Conservation (phyloP, 2,888 invertebrate genomes). For the Chrysolina oricalcia region DNA sequence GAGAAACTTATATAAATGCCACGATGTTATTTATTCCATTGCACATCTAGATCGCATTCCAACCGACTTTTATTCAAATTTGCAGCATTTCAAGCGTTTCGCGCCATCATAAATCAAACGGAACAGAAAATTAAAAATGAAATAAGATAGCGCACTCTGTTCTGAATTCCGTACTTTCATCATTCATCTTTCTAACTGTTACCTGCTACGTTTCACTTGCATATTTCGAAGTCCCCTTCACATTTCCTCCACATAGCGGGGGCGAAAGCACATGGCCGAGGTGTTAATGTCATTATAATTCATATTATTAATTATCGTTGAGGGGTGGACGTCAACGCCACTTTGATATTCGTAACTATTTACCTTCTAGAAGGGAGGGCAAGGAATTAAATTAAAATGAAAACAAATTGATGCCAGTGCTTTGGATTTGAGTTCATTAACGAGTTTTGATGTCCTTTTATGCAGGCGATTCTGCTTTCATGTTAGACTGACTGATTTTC, state of each 20-base stretch:
- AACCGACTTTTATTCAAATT: conserved; percentile 51
- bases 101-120: conserved; percentile 58
- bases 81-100: conserved; percentile 52
- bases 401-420: conserved; percentile 11
- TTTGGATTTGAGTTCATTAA: conserved; percentile 1
- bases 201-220: conserved; percentile 59
- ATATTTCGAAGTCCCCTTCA: conserved; percentile 32
- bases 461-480: too few relatives aligned
- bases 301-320: conserved; percentile 67
- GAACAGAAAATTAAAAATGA: conserved; percentile 61
- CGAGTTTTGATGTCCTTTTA: not conserved
- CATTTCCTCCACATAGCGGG: conserved; percentile 37
- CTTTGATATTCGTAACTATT: conserved; percentile 51
- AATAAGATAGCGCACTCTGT: conserved; percentile 58
- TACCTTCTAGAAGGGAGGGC: conserved; percentile 42
- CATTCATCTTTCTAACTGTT: conserved; percentile 65
- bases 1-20: conserved; percentile 1
- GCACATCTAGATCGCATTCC: conserved; percentile 22
- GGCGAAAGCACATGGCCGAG: conserved; percentile 66
- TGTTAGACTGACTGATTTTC: too few relatives aligned
- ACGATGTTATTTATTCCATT: conserved; percentile 21
- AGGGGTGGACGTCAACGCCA: conserved; percentile 46
- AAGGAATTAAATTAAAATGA: conserved; percentile 37
- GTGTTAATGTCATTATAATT: conserved; percentile 68
- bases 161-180: conserved; percentile 61